A percentile compares a stretch with the other conserved stretches of the same genome.
phyloP scores from a whole-genome alignment of 2,888 invertebrate species.

The Drosophila limbata region DNA sequence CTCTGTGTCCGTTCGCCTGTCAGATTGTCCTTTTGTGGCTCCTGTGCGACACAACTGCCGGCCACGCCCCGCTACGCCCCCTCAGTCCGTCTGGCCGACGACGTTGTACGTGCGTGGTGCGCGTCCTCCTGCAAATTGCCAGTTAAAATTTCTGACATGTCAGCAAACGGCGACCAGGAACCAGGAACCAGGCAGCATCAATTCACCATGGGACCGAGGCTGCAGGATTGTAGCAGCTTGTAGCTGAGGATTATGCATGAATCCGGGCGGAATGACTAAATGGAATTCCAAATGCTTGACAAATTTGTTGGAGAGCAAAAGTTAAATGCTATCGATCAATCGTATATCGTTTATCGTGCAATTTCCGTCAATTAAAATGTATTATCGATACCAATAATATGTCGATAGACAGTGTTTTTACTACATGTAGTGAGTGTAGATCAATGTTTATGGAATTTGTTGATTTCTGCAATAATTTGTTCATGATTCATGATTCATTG shows the following conservation, averaged over 20 bases:
- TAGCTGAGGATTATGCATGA: constrained; percentile 14
- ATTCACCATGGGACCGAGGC: no score
- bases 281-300: constrained; percentile 3
- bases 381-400: no score
- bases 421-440: no score
- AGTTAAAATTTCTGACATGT: constrained; percentile 81
- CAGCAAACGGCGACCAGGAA: constrained; percentile 65
- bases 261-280: not conserved
- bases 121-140: constrained; percentile 76
- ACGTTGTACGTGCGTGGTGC: constrained; percentile 65
- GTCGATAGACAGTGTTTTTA: no score
- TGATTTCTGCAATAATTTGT: no score
- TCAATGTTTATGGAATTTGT: no score
- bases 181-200: not conserved
- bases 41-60: constrained; percentile 14
- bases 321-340: not conserved
- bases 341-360: not conserved
- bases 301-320: constrained; percentile 5
- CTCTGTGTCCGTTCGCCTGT: constrained; percentile 20
- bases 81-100: constrained; percentile 16
- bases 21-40: constrained; percentile 50
- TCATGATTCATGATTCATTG: no score
- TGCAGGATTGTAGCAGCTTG: constrained; percentile 8
- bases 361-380: no score
- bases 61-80: not conserved